A percentile compares a stretch with the other conserved stretches of the same genome.
Evolutionary conservation across 2,113 vertebrate genomes (phyloP).

Genomic region (Eidolon helvum): DNA sequence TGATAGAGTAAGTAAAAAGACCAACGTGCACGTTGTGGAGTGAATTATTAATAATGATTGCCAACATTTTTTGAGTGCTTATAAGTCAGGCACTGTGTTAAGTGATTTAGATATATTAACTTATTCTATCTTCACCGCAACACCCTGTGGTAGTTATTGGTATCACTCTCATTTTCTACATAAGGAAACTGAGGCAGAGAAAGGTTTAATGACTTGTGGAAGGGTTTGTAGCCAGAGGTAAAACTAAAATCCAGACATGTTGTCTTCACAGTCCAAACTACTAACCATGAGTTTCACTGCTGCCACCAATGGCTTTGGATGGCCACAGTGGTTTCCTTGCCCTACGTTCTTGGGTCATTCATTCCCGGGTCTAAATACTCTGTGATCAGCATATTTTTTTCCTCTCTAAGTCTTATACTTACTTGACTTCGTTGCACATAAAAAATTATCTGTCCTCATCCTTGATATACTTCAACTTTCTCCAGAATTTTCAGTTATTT

Average conservation of each 20-base stretch:
- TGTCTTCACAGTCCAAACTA: neutral
- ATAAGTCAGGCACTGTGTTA: neutral
- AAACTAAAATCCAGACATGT: neutral
- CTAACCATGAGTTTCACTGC: neutral
- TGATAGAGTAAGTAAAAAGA: neutral
- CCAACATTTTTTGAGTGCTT: neutral
- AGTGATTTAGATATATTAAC: neutral
- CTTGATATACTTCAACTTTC: neutral
- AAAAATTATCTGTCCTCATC: neutral
- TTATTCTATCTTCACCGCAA: neutral
- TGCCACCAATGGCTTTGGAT: neutral
- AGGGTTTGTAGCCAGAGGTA: neutral
- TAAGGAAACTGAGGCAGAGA: neutral
- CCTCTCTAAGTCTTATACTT: neutral
- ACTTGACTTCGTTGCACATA: conserved; percentile 1
- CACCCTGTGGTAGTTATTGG: neutral
- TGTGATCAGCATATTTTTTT: neutral
- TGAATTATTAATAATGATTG: neutral
- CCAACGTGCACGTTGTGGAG: neutral
- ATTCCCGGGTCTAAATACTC: neutral
- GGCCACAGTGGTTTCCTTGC: neutral
- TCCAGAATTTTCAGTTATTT: conserved; percentile 1
- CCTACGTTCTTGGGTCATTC: neutral
- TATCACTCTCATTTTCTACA: neutral
- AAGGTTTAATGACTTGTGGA: neutral